Conservation (phyloP, 2,113 vertebrate species). For the Pelecanoides urinatrix region DNA sequence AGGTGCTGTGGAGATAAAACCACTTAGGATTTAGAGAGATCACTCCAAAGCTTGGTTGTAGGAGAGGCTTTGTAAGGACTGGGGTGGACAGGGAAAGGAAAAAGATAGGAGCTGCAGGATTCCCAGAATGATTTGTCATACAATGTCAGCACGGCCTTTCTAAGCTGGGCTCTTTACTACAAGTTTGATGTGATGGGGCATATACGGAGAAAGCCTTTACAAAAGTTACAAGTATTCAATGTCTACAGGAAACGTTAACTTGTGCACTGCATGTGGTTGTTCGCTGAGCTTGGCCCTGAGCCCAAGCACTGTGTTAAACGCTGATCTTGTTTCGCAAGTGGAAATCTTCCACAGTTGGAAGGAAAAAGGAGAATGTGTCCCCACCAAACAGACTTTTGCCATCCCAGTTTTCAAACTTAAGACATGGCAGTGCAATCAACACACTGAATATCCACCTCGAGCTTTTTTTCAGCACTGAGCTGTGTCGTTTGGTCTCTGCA, state of each 20-base stretch:
- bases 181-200: background rate
- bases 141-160: accelerated
- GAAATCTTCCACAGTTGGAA: background rate
- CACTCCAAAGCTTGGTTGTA: background rate
- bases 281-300: background rate
- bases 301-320: background rate
- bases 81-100: background rate
- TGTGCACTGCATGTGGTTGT: background rate
- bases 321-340: background rate
- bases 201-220: background rate
- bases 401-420: background rate
- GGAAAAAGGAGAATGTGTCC: background rate
- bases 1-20: background rate
- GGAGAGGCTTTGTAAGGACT: background rate
- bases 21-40: background rate
- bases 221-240: accelerated
- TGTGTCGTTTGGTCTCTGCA: background rate
- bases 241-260: background rate
- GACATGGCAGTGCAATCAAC: background rate
- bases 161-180: background rate
- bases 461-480: background rate
- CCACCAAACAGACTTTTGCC: background rate
- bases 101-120: background rate
- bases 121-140: background rate
- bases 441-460: background rate